Percentiles rank a stretch among this genome's conserved stretches.
Conservation (phyloP, 2,113 vertebrate genomes). For the Caloenas nicobarica region DNA sequence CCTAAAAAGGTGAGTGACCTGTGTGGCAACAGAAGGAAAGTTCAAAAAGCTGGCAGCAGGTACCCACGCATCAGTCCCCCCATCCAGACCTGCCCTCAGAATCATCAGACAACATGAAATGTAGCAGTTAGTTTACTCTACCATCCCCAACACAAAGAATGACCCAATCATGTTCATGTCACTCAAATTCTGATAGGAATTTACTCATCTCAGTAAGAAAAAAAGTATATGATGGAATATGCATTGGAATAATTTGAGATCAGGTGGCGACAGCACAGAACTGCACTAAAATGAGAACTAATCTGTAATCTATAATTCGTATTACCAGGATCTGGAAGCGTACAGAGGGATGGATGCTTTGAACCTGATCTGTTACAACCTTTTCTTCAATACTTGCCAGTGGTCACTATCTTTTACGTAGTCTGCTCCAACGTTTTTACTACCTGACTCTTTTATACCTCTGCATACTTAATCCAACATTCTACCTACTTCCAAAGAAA, state of each 20-base stretch:
- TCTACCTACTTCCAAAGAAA: not conserved
- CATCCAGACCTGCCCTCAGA: not conserved
- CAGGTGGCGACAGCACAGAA: not conserved
- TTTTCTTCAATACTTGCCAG: not conserved
- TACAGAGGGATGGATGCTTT: not conserved
- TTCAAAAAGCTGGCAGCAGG: not conserved
- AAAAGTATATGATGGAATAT: not conserved
- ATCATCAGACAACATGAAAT: not conserved
- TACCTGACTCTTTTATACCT: not conserved
- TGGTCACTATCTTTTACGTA: not conserved
- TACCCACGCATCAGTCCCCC: not conserved
- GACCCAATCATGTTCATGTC: not conserved
- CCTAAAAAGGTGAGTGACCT: not conserved
- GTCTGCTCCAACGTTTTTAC: not conserved
- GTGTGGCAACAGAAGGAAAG: not conserved
- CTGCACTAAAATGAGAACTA: not conserved
- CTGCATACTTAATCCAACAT: not conserved
- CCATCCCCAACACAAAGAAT: not conserved
- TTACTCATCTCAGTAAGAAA: not conserved
- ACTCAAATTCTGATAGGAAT: not conserved
- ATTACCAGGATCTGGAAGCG: not conserved
- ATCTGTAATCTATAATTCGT: not conserved
- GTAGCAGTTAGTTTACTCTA: not conserved
- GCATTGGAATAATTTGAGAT: not conserved
- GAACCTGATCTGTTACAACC: not conserved